phyloP scores from a whole-genome alignment of 2,888 invertebrate genomes.

The Andricus quercusramuli region DNA sequence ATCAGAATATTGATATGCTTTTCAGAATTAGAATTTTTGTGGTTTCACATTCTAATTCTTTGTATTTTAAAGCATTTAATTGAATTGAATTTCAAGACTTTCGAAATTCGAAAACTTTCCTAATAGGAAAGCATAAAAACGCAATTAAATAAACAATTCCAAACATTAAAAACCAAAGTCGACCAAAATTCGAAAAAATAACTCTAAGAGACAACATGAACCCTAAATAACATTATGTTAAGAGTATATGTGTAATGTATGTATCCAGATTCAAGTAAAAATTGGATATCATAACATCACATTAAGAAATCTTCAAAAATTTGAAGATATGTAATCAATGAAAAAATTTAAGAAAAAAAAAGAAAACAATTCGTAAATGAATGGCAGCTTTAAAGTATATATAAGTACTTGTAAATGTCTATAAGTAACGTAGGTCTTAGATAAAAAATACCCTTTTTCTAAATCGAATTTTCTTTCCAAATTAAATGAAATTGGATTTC shows the following conservation, averaged over 20 bases:
- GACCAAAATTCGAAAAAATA: background rate
- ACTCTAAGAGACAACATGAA: background rate
- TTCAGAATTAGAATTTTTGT: too few species aligned
- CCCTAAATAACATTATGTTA: background rate
- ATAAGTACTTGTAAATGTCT: slow-evolving; percentile 2
- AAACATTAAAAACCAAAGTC: background rate
- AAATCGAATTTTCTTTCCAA: background rate
- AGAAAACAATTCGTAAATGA: background rate
- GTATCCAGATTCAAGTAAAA: background rate
- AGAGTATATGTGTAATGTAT: background rate
- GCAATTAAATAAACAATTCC: background rate
- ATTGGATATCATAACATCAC: background rate
- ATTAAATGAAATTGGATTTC: background rate
- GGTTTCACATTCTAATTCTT: too few species aligned
- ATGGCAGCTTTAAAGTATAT: background rate
- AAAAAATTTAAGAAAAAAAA: background rate
- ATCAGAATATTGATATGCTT: too few species aligned
- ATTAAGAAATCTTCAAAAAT: background rate
- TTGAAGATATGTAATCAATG: background rate
- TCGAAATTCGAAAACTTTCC: background rate
- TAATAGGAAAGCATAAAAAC: background rate
- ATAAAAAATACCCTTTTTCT: background rate
- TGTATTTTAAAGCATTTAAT: too few species aligned
- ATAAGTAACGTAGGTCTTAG: background rate
- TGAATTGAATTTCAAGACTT: too few species aligned